phyloP scores from a whole-genome alignment of 2,113 vertebrate species.

The Psilopogon haemacephalus region DNA sequence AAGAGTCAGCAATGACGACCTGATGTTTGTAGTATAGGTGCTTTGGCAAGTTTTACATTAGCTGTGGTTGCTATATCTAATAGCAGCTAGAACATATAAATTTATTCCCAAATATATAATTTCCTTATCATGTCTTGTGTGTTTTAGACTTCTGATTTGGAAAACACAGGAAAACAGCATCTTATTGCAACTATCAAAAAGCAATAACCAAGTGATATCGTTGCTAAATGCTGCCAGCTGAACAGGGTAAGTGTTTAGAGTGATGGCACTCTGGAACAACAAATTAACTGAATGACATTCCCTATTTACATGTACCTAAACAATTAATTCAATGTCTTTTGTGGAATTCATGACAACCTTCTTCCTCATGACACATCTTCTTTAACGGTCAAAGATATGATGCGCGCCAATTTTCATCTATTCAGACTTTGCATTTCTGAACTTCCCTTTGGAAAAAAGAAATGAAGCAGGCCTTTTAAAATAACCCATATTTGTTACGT shows the following conservation, averaged over 20 bases:
- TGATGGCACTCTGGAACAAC: background rate
- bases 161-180: background rate
- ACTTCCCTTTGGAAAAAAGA: background rate
- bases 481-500: background rate
- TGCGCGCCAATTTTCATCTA: background rate
- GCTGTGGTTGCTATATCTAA: background rate
- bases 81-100: background rate
- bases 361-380: background rate
- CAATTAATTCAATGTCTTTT: background rate
- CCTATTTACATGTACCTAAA: background rate
- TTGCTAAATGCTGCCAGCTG: background rate
- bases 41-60: background rate
- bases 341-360: background rate
- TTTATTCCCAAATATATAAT: background rate
- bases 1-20: background rate
- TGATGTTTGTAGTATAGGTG: background rate
- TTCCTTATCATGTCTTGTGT: background rate
- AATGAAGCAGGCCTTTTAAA: background rate
- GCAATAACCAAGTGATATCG: background rate
- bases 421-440: background rate
- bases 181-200: background rate
- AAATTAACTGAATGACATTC: background rate
- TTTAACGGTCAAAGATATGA: background rate
- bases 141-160: background rate
- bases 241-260: background rate